Base-by-base conservation (phyloP, 2,888 invertebrate species). In the Pseudoips prasinana region DNA sequence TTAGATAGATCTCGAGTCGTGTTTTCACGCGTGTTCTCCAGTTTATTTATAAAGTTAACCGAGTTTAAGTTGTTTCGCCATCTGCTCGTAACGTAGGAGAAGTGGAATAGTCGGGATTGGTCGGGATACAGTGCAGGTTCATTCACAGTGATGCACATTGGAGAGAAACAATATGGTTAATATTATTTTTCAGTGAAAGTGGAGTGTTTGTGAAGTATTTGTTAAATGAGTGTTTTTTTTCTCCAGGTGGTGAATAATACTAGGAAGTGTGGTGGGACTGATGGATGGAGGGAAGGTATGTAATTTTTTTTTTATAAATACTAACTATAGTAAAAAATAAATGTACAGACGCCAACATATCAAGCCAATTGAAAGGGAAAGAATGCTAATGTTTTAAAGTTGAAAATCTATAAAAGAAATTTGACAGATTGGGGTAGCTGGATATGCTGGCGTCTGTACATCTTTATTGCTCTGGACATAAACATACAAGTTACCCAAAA, bases 181-280 rank as follows among this genome's bases (percentile, higher is more conserved):
- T 76, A 64, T 52, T 50, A 46, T 37, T 38, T 39, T 50, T 50
- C 23, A 49, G 33, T 36, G 39, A 58, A 40, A 52, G 58, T 57
- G 57, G 36, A 65, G 71, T 79, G 71, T 68, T 63, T 65, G 51
- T 55, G 49, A 30, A 30, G 31, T 52, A 51, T 44, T 52, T 59
- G 48, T 35, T 63, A n/a, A 66, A 60, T 54, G 38, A 45, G 53
- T 64, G 51, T 58, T 48, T 60, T n/a, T 65, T 46, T 28, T 60
- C 42, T 70, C 26, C 82, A 89, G 89, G 93, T 93, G 33, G 93
- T 92, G 19, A 95, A 95, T 67, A 94, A 92, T 57, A 92, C 91
- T 40, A 90, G 92, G 46, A 92, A 91, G 70, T 87, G 90, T 5
- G 89, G 84, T 7, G 80, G 83, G 9, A 68, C 88, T 7, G 91